Evolutionary conservation across 2,888 invertebrate species (phyloP), one percentile per base, ranked within the genome.

Genomic region (Archips crataeganus): DNA sequence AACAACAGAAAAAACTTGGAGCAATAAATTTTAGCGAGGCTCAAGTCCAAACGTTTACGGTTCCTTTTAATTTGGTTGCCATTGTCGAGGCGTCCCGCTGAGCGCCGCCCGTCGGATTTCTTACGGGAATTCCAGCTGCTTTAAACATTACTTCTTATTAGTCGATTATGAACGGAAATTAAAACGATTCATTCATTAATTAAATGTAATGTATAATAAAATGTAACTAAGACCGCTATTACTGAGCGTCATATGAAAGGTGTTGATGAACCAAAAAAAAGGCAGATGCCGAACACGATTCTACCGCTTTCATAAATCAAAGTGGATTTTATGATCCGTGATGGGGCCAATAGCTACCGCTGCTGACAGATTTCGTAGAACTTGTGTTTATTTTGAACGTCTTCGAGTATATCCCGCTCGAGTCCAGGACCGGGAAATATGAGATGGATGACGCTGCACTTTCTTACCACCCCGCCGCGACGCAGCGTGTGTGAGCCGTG

Each of bases 1-100:
- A 92, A 93, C 87, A 92, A 92, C 88, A 90, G 88, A 90, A 90
- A 92, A 92, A 90, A 82, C 87, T 87, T 80, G 78, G 79, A 86
- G 90, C 87, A 91, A 94, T 94, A 94, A 94, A 94, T 94, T 94
- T 94, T 91, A 91, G 93, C 93, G 89, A 90, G 90, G 89, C 91
- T 89, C 91, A 92, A 92, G 91, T 92, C 89, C 88, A 91, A 93
- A 91, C 92, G 88, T 92, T 94, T 93, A 92, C 92, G 92, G 92
- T 92, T 92, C 86, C 91, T 92, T 94, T 94, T 94, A 94, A 94
- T 94, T 94, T 93, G 93, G 93, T 90, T 90, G 91, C 90, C 87
- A 93, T 94, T 94, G 94, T 94, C 88, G 88, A 85, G 90, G 88
- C 90, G 85, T 90, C 93, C 93, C 92, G 92, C 92, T 87, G 94